Percentiles rank a stretch among this genome's conserved stretches.
Conservation (phyloP, 1,140 invertebrate genomes). For the Lordiphosa collinella region DNA sequence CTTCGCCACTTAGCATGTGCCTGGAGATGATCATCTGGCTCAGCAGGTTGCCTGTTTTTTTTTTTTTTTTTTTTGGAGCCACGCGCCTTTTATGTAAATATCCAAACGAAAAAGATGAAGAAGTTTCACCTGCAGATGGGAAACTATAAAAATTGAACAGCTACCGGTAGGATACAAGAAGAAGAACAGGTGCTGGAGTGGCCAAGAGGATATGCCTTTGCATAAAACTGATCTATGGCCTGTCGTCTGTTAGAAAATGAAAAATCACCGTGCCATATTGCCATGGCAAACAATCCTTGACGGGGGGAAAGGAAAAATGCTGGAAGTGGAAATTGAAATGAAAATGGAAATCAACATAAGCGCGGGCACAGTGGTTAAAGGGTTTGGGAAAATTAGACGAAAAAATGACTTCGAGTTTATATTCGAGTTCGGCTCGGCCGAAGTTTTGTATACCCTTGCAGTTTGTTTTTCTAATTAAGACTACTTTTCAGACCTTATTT, state of each 20-base stretch:
- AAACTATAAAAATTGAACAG: not conserved
- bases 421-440: no score
- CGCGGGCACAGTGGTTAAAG: not conserved
- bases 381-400: no score
- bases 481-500: no score
- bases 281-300: constrained; percentile 47
- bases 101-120: not conserved
- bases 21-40: not conserved
- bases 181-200: constrained; percentile 23
- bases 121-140: not conserved
- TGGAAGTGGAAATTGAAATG: constrained; percentile 19
- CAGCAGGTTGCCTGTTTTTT: constrained; percentile 28
- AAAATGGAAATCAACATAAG: constrained; percentile 4
- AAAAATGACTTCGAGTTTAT: no score
- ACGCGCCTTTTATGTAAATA: constrained; percentile 56
- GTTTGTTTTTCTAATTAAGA: no score
- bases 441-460: no score
- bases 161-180: not conserved
- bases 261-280: constrained; percentile 67
- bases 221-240: constrained; percentile 27
- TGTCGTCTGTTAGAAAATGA: constrained; percentile 27
- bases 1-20: not conserved
- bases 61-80: constrained; percentile 11
- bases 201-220: not conserved
- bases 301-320: not conserved